Percentiles rank a stretch among this genome's conserved stretches.
Conservation (phyloP, 2,888 invertebrate genomes). For the Baccha elongata region DNA sequence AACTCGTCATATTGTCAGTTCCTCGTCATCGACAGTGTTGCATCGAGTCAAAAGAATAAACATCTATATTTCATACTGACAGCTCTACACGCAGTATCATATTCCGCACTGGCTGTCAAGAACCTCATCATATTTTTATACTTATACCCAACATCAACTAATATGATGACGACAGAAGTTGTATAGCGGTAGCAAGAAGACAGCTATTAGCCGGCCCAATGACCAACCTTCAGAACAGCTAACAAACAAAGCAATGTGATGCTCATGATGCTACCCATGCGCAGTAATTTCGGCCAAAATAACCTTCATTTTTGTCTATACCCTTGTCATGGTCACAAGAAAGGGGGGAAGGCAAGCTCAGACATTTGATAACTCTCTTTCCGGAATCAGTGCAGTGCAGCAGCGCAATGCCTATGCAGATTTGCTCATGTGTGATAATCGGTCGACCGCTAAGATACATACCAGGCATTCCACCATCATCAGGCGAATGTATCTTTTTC, state of each 20-base stretch:
- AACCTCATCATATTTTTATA: slow-evolving; percentile 25
- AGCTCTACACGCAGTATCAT: slow-evolving; percentile 32
- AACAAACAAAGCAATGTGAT: background rate
- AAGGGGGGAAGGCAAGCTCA: background rate
- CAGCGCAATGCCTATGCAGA: slow-evolving; percentile 46
- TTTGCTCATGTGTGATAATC: slow-evolving; percentile 68
- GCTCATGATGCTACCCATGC: slow-evolving; percentile 11
- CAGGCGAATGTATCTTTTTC: slow-evolving; percentile 37
- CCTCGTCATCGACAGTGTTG: slow-evolving; percentile 23
- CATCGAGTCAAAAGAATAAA: slow-evolving; percentile 40
- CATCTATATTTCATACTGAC: slow-evolving; percentile 33
- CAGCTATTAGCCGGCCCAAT: slow-evolving; percentile 41
- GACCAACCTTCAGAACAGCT: slow-evolving; percentile 17
- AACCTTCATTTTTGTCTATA: background rate
- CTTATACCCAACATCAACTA: background rate
- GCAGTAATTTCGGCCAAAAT: slow-evolving; percentile 2
- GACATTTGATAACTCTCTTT: slow-evolving; percentile 51
- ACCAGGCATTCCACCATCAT: slow-evolving; percentile 51
- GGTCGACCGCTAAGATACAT: slow-evolving; percentile 67
- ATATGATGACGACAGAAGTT: background rate
- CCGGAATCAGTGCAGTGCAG: slow-evolving; percentile 62
- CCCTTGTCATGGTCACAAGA: slow-evolving; percentile 2
- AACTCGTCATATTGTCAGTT: slow-evolving; percentile 37
- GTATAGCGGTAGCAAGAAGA: slow-evolving; percentile 4
- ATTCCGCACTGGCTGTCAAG: slow-evolving; percentile 47